Conservation (phyloP, 2,113 vertebrate species). For the Sceloporus tristichus region DNA sequence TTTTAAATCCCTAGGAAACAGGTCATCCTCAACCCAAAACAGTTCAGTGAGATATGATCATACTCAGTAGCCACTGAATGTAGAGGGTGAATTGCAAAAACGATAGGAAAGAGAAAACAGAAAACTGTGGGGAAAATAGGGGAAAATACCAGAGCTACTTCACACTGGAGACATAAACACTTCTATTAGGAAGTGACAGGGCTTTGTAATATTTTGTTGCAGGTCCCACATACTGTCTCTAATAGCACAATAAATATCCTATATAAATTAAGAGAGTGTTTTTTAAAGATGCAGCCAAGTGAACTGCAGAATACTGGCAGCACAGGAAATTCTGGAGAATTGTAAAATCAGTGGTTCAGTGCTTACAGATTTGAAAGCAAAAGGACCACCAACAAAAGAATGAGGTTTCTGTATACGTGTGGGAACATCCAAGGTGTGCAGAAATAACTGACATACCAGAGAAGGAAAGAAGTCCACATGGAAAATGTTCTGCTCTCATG, state of each 20-base stretch:
- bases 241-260: neutral
- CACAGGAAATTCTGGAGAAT: neutral
- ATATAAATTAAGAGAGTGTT: neutral
- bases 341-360: neutral
- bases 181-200: too few species aligned
- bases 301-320: neutral
- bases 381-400: neutral
- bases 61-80: neutral
- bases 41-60: neutral
- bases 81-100: neutral
- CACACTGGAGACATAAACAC: neutral
- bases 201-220: neutral
- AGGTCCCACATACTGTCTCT: neutral
- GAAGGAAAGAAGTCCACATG: neutral
- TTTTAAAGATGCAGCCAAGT: neutral
- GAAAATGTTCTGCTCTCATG: neutral
- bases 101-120: neutral
- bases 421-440: neutral
- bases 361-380: neutral
- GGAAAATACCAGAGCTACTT: neutral
- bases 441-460: neutral
- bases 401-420: neutral
- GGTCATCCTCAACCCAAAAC: neutral
- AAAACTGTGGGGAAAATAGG: neutral
- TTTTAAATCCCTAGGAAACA: neutral